Evolutionary conservation across 2,113 vertebrate species (phyloP), one percentile per base, ranked within the genome.

Genomic region (Notothenia rossii): DNA sequence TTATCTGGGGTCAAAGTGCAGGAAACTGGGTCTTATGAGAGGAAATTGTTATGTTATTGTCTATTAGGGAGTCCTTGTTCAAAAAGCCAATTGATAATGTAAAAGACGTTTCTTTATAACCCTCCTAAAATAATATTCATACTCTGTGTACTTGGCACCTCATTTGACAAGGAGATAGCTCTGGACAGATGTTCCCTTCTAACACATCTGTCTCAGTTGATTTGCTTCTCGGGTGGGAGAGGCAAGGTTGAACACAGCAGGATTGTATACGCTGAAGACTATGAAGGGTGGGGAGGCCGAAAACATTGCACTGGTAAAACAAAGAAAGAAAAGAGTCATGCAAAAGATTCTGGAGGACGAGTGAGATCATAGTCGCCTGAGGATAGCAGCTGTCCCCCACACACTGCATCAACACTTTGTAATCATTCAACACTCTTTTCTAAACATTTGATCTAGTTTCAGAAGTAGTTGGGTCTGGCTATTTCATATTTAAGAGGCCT

Each of bases 111-210:
- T 46, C 33, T 59, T 2, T 60, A 50, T 53, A 70, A 7, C 58
- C 65, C 45, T 73, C n/a, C 48, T 68, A 72, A 62, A 55, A 53
- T 9, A 4, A 13, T 67, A 2, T 69, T 53, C 59, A 60, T 80
- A 40, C 82, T 86, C 79, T 63, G 85, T 85, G 71, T 67, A 78
- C 83, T 85, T 91, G 88, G 82, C 84, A 83, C 66, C 60, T 88
- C 43, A 64, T 76, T 87, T 83, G 81, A 82, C 62, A 79, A 10
- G 36, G 55, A 46, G 74, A 78, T 75, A 50, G 71, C 13, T 79
- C 15, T 56, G 67, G 70, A 88, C 84, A 88, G 85, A 90, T 87
- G 86, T 81, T 89, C 65, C 64, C 69, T 69, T 88, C 50, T 82
- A 69, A 80, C 50, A 68, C 82, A 89, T 89, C 70, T 83, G 79